Evolutionary conservation across 2,888 invertebrate genomes (phyloP).

Genomic region (Beris chalybata): DNA sequence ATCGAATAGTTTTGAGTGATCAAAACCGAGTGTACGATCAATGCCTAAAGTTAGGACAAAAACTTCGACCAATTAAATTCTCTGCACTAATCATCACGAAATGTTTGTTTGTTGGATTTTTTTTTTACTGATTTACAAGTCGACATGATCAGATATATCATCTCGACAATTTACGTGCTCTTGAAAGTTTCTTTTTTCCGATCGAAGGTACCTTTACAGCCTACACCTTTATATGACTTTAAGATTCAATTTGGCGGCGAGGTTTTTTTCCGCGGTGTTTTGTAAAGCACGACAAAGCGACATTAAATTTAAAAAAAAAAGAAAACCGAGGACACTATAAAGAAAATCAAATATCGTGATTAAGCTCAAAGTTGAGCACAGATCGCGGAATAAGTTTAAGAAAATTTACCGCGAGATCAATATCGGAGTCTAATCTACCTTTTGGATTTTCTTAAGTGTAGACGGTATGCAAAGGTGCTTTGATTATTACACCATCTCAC

Average conservation of each 20-base stretch:
- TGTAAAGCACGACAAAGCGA: too few species aligned
- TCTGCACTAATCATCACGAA: conserved; percentile 3
- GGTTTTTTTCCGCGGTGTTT: background rate
- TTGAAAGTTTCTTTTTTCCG: conserved; percentile 14
- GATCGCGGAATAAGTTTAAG: too few species aligned
- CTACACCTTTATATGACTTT: background rate
- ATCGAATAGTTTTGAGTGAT: background rate
- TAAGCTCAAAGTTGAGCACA: too few species aligned
- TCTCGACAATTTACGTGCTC: conserved; percentile 7
- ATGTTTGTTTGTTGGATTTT: conserved; percentile 12
- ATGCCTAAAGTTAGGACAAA: conserved; percentile 19
- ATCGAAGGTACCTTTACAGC: conserved; percentile 2
- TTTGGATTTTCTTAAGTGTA: too few species aligned
- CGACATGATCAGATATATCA: conserved; percentile 25
- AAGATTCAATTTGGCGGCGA: background rate
- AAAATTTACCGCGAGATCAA: too few species aligned
- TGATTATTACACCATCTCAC: too few species aligned
- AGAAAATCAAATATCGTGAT: too few species aligned
- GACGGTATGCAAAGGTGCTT: too few species aligned
- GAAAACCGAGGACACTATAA: too few species aligned
- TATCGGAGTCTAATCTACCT: too few species aligned
- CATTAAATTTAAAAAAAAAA: too few species aligned
- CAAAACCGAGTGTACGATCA: background rate
- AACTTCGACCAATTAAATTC: conserved; percentile 9
- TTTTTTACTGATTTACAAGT: conserved; percentile 4